Evolutionary conservation across 2,113 vertebrate genomes (phyloP).

Genomic region (Dendropsophus ebraccatus): DNA sequence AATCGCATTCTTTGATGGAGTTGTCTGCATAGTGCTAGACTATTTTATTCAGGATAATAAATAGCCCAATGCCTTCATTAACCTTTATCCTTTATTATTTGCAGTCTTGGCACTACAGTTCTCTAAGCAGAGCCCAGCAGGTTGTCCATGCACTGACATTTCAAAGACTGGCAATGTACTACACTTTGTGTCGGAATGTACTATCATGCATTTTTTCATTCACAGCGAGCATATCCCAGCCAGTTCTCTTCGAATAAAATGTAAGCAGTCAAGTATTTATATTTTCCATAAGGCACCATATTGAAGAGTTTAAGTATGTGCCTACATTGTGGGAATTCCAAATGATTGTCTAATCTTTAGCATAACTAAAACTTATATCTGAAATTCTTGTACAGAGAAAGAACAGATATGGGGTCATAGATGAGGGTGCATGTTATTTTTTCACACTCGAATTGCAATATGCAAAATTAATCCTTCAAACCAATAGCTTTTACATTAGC

Average conservation of each 20-base stretch:
- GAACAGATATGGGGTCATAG: not conserved
- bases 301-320: not conserved
- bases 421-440: not conserved
- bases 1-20: conserved; percentile 65
- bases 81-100: conserved; percentile 81
- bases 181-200: conserved; percentile 63
- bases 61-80: conserved; percentile 77
- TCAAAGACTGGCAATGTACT: conserved; percentile 71
- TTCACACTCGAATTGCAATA: not conserved
- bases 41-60: conserved; percentile 70
- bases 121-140: conserved; percentile 71
- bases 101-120: conserved; percentile 65
- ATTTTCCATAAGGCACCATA: not conserved
- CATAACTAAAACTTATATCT: not conserved
- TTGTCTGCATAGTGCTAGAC: conserved; percentile 62
- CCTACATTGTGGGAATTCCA: not conserved
- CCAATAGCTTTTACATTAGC: not conserved
- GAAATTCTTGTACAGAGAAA: not conserved
- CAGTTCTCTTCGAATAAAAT: conserved; percentile 61
- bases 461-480: not conserved
- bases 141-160: conserved; percentile 77
- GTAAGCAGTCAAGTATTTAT: conserved; percentile 13
- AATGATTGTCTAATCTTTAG: not conserved
- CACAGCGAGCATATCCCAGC: conserved; percentile 65
- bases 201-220: conserved; percentile 73